Evolutionary conservation across 2,888 invertebrate species (phyloP).

Genomic region (Galeruca laticollis): DNA sequence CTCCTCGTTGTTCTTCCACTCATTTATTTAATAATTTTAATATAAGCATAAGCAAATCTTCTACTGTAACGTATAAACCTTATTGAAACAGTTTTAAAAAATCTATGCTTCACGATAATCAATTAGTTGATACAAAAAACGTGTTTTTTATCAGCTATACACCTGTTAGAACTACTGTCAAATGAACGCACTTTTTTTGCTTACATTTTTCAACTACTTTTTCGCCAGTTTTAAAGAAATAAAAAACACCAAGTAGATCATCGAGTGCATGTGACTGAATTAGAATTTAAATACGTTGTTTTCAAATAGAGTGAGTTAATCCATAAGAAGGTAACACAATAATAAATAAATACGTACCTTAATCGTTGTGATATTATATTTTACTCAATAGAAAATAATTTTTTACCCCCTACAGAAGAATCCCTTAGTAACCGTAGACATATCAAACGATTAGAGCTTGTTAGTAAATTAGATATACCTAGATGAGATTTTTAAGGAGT

Average conservation of each 20-base stretch:
- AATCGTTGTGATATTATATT: constrained; percentile 55
- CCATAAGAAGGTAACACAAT: constrained; percentile 34
- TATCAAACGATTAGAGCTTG: constrained; percentile 51
- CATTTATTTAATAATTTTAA: constrained; percentile 37
- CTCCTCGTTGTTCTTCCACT: constrained; percentile 53
- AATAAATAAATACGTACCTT: constrained; percentile 53
- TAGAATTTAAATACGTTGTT: constrained; percentile 16
- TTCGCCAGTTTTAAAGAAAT: neutral
- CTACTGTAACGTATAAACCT: constrained; percentile 42
- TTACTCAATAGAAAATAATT: constrained; percentile 45
- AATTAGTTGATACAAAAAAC: constrained; percentile 20
- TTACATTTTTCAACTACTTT: constrained; percentile 2
- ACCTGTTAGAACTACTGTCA: constrained; percentile 38
- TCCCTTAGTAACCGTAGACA: constrained; percentile 50
- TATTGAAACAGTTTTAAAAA: constrained; percentile 43
- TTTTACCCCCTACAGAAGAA: constrained; percentile 32
- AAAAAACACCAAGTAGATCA: constrained; percentile 37
- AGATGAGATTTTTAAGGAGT: constrained; percentile 35
- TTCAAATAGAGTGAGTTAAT: constrained; percentile 43
- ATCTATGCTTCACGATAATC: constrained; percentile 14
- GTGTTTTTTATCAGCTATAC: constrained; percentile 30
- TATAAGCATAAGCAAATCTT: constrained; percentile 18
- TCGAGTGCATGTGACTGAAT: constrained; percentile 30
- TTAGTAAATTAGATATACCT: constrained; percentile 41
- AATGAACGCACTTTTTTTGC: constrained; percentile 7